Base-by-base conservation (phyloP, 2,888 invertebrate species). In the Ichneumoninae sp. region DNA sequence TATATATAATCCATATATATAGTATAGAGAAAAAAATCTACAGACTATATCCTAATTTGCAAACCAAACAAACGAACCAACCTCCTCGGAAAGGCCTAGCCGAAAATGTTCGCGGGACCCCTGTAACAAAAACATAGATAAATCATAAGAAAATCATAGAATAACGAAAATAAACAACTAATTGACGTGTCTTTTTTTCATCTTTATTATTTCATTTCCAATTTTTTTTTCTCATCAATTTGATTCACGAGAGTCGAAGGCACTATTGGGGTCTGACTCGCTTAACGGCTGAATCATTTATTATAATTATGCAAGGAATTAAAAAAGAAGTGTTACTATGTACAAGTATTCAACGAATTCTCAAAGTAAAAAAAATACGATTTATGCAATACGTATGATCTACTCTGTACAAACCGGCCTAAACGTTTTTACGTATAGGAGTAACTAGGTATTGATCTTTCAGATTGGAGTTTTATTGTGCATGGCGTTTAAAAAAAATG, bases 41-140 rank as follows among this genome's bases (percentile, higher is more conserved):
- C 92, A 88, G 89, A 90, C 92, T 93, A 93, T 87, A 92, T 92
- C 89, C 90, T 92, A 92, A 91, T 87, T 91, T 91, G 91, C 91
- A 92, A 92, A 92, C 90, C 91, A 92, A 93, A 92, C 89, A 92
- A 92, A 92, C 89, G 91, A 93, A 93, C 93, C 91, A 93, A 93
- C 93, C 93, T 93, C 93, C 93, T 92, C 93, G 91, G 91, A 91
- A 93, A 91, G 93, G 93, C 93, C 93, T 93, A 92, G 93, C 90
- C 90, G 92, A 92, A 92, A 92, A 92, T 91, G 93, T 91, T 92
- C 93, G 93, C 90, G 92, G 92, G 91, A 90, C 90, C 91, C 93
- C 93, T 93, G 93, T 90, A 93, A 93, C 93, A 93, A 92, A 93
- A 93, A 93, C 88, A 92, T 91, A 90, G 92, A 90, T 90, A 92